Base-by-base conservation (phyloP, 2,797 vertebrate genomes). In the Antennarius maculatus region DNA sequence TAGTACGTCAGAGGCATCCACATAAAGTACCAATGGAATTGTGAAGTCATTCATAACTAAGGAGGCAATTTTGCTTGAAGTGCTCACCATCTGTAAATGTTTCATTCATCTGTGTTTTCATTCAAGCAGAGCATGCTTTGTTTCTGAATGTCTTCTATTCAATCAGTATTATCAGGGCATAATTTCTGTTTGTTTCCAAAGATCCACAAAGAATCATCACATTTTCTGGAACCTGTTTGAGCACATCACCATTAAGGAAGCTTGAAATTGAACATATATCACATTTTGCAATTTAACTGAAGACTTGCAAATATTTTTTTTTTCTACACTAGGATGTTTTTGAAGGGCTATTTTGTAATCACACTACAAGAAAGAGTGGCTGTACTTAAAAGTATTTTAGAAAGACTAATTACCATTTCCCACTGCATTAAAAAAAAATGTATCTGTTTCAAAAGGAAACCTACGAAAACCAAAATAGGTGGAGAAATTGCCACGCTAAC, bases 401-500 rank as follows among this genome's bases (percentile, higher is more conserved):
- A 53, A 29, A 6, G 60, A 43, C 13, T 14, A 47, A n/a, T 15
- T 66, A 39, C 34, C 51, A 28, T 41, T 54, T 69, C 28, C 12
- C 3, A 13, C 27, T 59, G 34, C 47, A 68, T 66, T 47, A 23
- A 23, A 23, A 23, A 23, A 23, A 23, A 23, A 75, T 65, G 62
- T 65, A 53, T 52, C 52, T n/a, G 46, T 41, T 64, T 23, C 46
- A 54, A 12, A 73, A 61, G 48, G 46, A 62, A 76, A 79, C 53
- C n/a, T 76, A 29, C 39, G 1, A 61, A 74, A 77, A 64, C n/a
- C 53, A 23, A 71, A 77, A 57, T 63, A 73, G 81, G 75, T 45
- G 18, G 56, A 45, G 71, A 71, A 85, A 84, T 82, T 58, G 65
- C 46, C 71, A 69, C 0, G 2, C 31, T 53, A 60, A 64, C 28